A percentile compares a stretch with the other conserved stretches of the same genome.
phyloP scores from a whole-genome alignment of 2,113 vertebrate genomes.

The Plestiodon gilberti region DNA sequence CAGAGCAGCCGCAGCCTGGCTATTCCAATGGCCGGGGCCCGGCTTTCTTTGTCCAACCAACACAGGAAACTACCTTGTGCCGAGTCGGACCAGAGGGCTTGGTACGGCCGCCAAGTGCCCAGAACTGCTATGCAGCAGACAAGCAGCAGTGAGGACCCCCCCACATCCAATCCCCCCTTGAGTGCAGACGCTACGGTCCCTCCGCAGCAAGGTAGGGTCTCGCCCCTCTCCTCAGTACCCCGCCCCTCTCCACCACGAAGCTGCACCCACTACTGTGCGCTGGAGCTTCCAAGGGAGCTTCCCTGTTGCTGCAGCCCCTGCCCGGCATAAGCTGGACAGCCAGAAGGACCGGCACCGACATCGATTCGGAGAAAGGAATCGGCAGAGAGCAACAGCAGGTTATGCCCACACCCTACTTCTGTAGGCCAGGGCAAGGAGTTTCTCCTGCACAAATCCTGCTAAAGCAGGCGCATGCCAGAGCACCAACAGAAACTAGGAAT shows the following conservation, averaged over 20 bases:
- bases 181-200: too few relatives aligned
- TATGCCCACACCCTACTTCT: neutral
- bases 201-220: neutral
- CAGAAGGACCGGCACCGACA: neutral
- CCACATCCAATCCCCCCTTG: too few relatives aligned
- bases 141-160: neutral
- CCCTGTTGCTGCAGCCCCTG: too few relatives aligned
- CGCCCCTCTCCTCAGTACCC: neutral
- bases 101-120: too few relatives aligned
- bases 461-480: neutral
- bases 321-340: neutral
- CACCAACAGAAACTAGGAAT: neutral
- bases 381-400: neutral
- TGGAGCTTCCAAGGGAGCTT: neutral
- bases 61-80: too few relatives aligned
- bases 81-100: too few relatives aligned
- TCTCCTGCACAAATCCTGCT: neutral
- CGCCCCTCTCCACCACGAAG: neutral
- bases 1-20: neutral
- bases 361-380: neutral
- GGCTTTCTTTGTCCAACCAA: neutral
- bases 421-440: neutral
- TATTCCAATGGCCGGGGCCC: neutral
- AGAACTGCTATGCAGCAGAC: neutral
- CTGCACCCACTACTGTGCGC: neutral